phyloP scores from a whole-genome alignment of 1,140 invertebrate species.

The Trichonephila inaurata region DNA sequence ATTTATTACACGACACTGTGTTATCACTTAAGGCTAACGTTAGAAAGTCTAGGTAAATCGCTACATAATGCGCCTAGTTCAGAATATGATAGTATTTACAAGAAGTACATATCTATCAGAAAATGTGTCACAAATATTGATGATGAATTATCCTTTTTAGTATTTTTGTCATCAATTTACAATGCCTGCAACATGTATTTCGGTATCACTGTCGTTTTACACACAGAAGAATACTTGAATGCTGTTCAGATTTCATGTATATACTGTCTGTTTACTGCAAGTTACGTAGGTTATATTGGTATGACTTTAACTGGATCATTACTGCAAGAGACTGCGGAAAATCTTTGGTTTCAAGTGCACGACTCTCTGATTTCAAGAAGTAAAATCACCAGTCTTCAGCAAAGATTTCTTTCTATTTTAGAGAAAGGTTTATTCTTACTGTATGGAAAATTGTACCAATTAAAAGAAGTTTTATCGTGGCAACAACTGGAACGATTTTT shows the following conservation, averaged over 20 bases:
- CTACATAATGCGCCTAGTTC: too few species aligned
- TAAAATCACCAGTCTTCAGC: background rate
- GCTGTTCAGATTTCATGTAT: background rate
- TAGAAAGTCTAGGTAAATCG: background rate
- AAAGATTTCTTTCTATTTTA: background rate
- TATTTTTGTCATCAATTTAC: background rate
- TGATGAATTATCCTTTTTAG: background rate
- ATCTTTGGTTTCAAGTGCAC: background rate
- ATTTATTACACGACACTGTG: background rate
- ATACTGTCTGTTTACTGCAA: background rate
- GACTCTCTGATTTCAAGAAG: background rate
- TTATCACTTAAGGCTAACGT: background rate
- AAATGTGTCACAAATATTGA: background rate
- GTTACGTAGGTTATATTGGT: background rate
- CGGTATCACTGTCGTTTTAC: background rate
- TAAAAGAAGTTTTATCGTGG: constrained; percentile 39
- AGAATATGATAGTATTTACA: background rate
- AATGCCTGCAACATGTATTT: constrained; percentile 17
- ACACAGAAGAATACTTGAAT: background rate
- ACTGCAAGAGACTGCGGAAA: background rate
- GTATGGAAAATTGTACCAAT: constrained; percentile 46
- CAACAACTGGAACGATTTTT: constrained; percentile 1
- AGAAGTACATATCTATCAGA: background rate
- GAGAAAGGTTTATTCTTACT: background rate
- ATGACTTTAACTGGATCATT: background rate